Evolutionary conservation across 1,140 invertebrate species (phyloP), one percentile per base, ranked within the genome.

Genomic region (Drosophila neocordata): DNA sequence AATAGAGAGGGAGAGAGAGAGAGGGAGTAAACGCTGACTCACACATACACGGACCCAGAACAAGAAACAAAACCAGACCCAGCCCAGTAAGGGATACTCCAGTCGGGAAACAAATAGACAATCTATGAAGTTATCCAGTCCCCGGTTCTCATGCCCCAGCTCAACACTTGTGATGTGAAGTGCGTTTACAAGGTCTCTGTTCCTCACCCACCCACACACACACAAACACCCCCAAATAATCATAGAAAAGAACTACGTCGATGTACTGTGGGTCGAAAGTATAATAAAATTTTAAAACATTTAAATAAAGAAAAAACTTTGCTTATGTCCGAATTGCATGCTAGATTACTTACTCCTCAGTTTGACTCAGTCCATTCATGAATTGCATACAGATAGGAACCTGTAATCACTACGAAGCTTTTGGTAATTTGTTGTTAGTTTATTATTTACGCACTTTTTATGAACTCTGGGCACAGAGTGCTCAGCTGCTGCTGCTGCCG

Each of bases 81-180:
- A 44, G 12, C 41, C 15, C 41, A 48, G 41, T 18, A 20, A 68
- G 57, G 77, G 69, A 57, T 77, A 78, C 81, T 85, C 67, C 64
- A 82, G 67, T 85, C 62, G 74, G 51, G 73, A 82, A 77, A 82
- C 70, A 82, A 78, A 73, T 78, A 76, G 64, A 87, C 70, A 85
- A 87, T 87, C 75, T 81, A 75, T 78, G 74, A 87, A 85, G 77
- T 75, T 59, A 22, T 18, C 57, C 34, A 18, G 5, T 6, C 9
- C 15, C 34, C 15, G 24, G 1, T 22, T 20, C 34, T 4, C 22
- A 3, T 22, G 57, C 53, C 56, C 69, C 71, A 52, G n/a, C 12
- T 13, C 37, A 18, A 35, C 27, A 15, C 13, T 73, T 57, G 63
- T 65, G 65, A 73, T 73, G 66, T 75, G 72, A 60, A 78, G 76